Base-by-base conservation (phyloP, 2,113 vertebrate genomes). In the Phalacrocorax aristotelis region DNA sequence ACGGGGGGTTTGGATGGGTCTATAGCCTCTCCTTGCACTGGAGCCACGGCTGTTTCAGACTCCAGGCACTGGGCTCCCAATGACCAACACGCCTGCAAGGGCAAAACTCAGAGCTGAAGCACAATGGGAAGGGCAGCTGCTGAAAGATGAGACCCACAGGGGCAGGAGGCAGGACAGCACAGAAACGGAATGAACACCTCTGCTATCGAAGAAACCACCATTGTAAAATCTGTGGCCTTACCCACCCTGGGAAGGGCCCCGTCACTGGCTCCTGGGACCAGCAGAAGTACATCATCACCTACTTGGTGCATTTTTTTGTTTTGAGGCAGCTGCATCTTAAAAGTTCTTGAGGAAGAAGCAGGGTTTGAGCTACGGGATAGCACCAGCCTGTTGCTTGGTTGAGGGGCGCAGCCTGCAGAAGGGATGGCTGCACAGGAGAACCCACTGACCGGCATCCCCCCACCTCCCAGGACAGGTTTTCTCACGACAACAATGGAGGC, bases 21-120 rank as follows among this genome's bases (percentile, higher is more conserved):
- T 21, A 4, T 1, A 9, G 29, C 58, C 8, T 1, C 32, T 15
- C 30, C 26, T 11, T 1, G 77, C 3, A 0, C 42, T 3, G 52
- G 62, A 80, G 77, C 27, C 7, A 0, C 15, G 3, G 42, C 21
- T 11, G 11, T 13, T 64, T 20, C 42, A 8, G 57, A 15, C 36
- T 13, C 9, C 32, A 9, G 68, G 32, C 3, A 10, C 46, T 1
- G 38, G 36, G 40, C 17, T 66, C 65, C 51, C 58, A 32, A 6
- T 1, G 30, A 2, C 1, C 5, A 8, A 21, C 0, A 9, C 2
- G 36, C 2, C 68, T 29, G 48, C 10, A 8, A 36, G 36, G 76
- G 76, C 55, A 34, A 42, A 48, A 29, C 1, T 48, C 38, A 6
- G 2, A 21, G 83, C 29, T 69, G 82, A 26, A 54, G 27, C 0